phyloP scores from a whole-genome alignment of 2,797 vertebrate species.

The Coregonus ussuriensis region DNA sequence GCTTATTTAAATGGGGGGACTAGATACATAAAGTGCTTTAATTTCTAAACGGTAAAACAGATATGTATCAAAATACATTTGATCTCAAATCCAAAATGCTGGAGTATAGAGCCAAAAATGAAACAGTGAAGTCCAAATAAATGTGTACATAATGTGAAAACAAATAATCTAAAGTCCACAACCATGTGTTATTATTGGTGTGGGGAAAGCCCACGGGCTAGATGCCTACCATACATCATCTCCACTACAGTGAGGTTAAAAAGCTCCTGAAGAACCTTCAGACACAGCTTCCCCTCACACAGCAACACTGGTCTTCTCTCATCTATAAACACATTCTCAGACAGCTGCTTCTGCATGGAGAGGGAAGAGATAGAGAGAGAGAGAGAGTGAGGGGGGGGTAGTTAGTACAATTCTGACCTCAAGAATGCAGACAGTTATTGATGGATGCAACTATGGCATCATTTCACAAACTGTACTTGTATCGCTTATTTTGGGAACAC shows the following conservation, averaged over 20 bases:
- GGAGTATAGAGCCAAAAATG: too few species aligned
- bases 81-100: too few species aligned
- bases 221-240: slow-evolving; percentile 88
- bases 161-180: neutral
- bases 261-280: slow-evolving; percentile 81
- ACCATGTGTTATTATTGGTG: neutral
- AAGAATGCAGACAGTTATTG: neutral
- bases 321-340: slow-evolving; percentile 81
- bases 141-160: neutral
- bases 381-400: neutral
- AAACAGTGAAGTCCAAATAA: too few species aligned
- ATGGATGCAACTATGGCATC: neutral
- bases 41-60: too few species aligned
- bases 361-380: neutral
- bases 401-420: neutral
- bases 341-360: slow-evolving; percentile 79
- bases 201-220: neutral
- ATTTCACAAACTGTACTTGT: neutral
- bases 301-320: slow-evolving; percentile 86
- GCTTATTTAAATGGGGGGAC: too few species aligned
- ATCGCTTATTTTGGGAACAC: neutral
- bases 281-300: slow-evolving; percentile 85
- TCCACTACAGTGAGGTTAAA: slow-evolving; percentile 86
- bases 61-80: too few species aligned
- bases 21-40: too few species aligned